These are phyloP conservation scores for Calliphora vomitoria DNA, from an alignment of 2,888 invertebrate genomes.

Conservation along the genomic window DNA sequence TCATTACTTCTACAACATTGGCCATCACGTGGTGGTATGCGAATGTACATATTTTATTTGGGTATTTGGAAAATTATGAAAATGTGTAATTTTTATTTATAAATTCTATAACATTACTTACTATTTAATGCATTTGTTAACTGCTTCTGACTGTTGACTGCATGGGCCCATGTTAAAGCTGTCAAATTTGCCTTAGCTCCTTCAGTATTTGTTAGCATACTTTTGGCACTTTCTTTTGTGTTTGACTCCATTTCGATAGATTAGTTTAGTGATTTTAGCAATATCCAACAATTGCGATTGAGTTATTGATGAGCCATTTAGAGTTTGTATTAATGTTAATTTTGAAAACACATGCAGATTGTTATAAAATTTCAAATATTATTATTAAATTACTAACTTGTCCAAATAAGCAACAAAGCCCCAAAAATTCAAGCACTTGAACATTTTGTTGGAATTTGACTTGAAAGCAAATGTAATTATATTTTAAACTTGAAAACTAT, in stretches of 20 bases:
- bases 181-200: constrained; percentile 87
- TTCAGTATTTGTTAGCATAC: neutral
- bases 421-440: no score
- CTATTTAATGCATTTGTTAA: constrained; percentile 88
- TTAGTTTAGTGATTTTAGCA: constrained; percentile 17
- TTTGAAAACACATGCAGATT: neutral
- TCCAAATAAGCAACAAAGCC: no score
- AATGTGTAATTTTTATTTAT: no score
- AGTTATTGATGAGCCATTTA: neutral
- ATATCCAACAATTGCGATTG: neutral
- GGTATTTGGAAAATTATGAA: no score
- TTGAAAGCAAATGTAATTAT: no score
- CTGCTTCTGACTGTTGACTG: constrained; percentile 89
- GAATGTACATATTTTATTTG: no score
- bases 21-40: no score
- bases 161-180: constrained; percentile 93
- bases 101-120: constrained; percentile 78
- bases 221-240: neutral
- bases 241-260: constrained; percentile 2
- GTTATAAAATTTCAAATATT: neutral
- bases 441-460: no score
- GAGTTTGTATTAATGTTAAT: neutral
- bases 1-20: no score
- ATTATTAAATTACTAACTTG: neutral
- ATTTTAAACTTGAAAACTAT: no score